Evolutionary conservation across 1,140 invertebrate species (phyloP), one percentile per base, ranked within the genome.

Genomic region (Anastrepha ludens): DNA sequence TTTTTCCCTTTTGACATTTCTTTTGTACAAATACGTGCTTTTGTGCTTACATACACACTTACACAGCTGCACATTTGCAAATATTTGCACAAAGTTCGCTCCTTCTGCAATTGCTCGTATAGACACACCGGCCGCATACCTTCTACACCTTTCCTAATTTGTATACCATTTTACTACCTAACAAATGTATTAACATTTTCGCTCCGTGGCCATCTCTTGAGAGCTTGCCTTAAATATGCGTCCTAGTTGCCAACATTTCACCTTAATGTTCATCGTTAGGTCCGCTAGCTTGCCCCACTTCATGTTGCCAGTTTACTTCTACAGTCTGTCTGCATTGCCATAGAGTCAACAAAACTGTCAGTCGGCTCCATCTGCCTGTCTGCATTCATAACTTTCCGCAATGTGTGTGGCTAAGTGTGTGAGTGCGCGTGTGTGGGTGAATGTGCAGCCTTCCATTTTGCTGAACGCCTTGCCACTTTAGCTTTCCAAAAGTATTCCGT

Each of bases 181-280:
- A 55, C 50, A 55, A 55, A 55, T 55, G 50, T 55, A 55, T 55
- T 55, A n/a, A 62, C 60, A 13, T 17, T 62, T 62, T n/a, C 60
- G 1, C 60, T 8, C 20, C 64, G 29, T 39, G 5, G 11, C 29
- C 17, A 39, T 67, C 64, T 55, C 47, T n/a, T 55, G 50, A 55
- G 74, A 13, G 47, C 47, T 81, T 55, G 47, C 74, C 47, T 81
- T 58, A 81, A 81, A 81, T 81, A 81, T 81, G 47, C 74, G 74
- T 81, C 74, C 74, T 81, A 81, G 6, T 81, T 81, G 74, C 74
- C 74, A 81, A 81, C 74, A 81, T 81, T 55, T 81, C 74, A 81
- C 44, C 74, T 81, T 81, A 81, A 81, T 81, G 74, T 81, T 81
- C 74, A 29, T 81, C 74, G 74, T 81, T 81, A 81, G 74, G 74